A percentile compares a stretch with the other conserved stretches of the same genome.
phyloP scores from a whole-genome alignment of 2,113 vertebrate species.

The Coracopsis vasa region DNA sequence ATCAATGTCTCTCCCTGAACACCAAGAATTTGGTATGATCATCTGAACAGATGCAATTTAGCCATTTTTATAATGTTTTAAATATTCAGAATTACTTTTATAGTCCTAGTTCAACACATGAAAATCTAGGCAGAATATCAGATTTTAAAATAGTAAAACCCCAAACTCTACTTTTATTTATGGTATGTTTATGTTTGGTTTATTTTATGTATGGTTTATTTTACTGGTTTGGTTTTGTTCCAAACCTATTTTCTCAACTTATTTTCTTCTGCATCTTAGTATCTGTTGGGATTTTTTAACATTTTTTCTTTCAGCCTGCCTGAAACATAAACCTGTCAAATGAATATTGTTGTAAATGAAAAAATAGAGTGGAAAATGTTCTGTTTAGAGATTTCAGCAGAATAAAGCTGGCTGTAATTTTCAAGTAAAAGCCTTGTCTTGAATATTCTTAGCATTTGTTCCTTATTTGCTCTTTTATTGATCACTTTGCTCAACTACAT shows the following conservation, averaged over 20 bases:
- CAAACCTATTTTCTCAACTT: not conserved
- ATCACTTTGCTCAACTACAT: not conserved
- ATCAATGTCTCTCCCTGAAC: not conserved
- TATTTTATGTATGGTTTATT: not conserved
- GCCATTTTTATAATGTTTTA: not conserved
- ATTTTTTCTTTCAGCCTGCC: not conserved
- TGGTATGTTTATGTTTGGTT: not conserved
- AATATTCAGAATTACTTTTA: not conserved
- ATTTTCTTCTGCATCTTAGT: not conserved
- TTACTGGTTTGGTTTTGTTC: not conserved
- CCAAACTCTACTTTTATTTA: not conserved
- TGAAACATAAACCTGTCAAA: not conserved
- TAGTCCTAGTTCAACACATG: not conserved
- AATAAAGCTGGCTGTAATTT: not conserved
- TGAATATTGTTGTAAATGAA: not conserved
- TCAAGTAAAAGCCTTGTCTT: not conserved
- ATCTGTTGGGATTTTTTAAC: not conserved
- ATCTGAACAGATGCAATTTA: not conserved
- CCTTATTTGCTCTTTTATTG: conserved; percentile 27
- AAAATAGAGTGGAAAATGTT: not conserved
- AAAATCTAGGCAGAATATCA: not conserved
- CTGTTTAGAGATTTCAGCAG: not conserved
- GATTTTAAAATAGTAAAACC: not conserved
- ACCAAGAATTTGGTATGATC: not conserved
- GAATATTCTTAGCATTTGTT: conserved; percentile 3